These are phyloP conservation scores for Isurus oxyrinchus DNA, from an alignment of 2,113 vertebrate species.

Conservation along the genomic window DNA sequence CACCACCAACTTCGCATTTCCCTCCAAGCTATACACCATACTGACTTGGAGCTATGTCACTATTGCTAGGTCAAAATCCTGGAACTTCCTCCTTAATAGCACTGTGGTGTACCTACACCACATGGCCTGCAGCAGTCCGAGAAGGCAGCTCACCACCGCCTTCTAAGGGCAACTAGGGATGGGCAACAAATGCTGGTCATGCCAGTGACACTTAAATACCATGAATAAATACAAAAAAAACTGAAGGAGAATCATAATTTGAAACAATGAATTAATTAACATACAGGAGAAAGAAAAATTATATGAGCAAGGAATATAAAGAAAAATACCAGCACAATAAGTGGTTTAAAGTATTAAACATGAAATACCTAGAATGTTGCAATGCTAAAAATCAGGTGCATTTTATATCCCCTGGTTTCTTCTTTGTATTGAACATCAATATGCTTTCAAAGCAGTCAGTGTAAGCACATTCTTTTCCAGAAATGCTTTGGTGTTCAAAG, in stretches of 20 bases:
- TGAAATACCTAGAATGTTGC: neutral
- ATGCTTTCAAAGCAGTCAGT: neutral
- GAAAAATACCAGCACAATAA: neutral
- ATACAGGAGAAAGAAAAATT: neutral
- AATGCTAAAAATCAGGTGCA: neutral
- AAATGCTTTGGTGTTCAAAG: neutral
- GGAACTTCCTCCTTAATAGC: no score
- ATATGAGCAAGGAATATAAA: neutral
- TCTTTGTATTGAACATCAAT: neutral
- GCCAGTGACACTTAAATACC: no score
- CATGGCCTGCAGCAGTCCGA: no score
- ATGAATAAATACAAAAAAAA: neutral
- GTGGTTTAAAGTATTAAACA: neutral
- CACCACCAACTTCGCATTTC: no score
- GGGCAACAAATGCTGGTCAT: no score
- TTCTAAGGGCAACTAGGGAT: no score
- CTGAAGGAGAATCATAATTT: neutral
- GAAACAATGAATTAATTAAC: neutral
- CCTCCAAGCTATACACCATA: no score
- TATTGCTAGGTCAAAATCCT: no score
- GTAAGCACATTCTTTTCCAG: neutral
- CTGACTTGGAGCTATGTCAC: no score
- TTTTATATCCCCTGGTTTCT: neutral
- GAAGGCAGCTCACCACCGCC: no score
- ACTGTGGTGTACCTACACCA: no score